Evolutionary conservation across 2,797 vertebrate species (phyloP).

Genomic region (Enteromius paludinosus): DNA sequence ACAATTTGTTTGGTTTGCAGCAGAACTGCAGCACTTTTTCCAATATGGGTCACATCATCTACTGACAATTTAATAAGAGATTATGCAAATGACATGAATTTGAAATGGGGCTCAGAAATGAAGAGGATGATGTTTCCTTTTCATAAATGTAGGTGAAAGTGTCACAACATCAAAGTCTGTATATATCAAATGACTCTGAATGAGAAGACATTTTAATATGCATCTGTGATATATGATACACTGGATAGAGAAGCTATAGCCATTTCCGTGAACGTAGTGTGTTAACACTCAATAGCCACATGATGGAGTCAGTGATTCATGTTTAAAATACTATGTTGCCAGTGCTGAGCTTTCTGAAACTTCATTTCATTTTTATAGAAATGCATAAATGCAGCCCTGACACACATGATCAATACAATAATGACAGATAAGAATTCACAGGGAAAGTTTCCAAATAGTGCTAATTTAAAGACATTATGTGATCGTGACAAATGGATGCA

Average conservation of each 20-base stretch:
- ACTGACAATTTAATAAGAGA: background rate
- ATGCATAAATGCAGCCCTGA: background rate
- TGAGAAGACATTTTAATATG: background rate
- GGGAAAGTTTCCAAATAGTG: background rate
- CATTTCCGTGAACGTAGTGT: background rate
- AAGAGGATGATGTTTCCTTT: background rate
- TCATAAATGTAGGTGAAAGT: background rate
- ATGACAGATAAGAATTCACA: background rate
- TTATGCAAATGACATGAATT: background rate
- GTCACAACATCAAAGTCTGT: background rate
- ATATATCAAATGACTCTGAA: background rate
- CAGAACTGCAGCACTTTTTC: background rate
- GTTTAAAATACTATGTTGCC: background rate
- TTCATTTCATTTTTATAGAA: background rate
- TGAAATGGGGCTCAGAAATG: background rate
- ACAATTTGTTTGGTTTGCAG: background rate
- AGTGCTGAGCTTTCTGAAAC: background rate
- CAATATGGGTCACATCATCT: background rate
- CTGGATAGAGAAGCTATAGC: background rate
- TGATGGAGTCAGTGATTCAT: constrained; percentile 23
- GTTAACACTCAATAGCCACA: constrained; percentile 19
- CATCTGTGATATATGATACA: background rate
- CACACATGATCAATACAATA: background rate
- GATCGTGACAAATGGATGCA: background rate
- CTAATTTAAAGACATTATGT: background rate